Evolutionary conservation across 1,140 invertebrate genomes (phyloP).

Genomic region (Forficula auricularia): DNA sequence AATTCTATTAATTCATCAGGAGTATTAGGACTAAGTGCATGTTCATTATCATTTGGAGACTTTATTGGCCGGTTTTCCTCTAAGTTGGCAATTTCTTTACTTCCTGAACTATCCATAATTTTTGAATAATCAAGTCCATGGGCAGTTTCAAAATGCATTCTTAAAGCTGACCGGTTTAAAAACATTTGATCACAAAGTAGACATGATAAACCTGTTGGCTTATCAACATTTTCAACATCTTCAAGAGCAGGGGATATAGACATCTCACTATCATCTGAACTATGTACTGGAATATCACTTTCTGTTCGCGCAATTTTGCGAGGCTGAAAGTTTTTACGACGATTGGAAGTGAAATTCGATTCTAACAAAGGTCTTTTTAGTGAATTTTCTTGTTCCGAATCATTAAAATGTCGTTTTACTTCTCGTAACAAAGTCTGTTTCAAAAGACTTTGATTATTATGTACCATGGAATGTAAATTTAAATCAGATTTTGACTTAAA

Average conservation of each 20-base stretch:
- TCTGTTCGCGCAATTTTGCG: conserved; percentile 18
- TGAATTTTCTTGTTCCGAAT: no score
- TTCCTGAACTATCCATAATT: conserved; percentile 20
- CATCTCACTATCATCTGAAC: no score
- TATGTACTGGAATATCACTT: not conserved
- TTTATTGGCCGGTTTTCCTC: no score
- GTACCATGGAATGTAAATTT: not conserved
- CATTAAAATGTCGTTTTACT: not conserved
- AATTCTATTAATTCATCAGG: not conserved
- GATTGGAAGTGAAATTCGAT: conserved; percentile 3
- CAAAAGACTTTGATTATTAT: conserved; percentile 1
- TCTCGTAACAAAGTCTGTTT: conserved; percentile 2
- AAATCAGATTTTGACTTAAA: not conserved
- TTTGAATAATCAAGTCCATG: conserved; percentile 27
- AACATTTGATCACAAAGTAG: conserved; percentile 29
- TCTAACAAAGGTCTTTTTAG: no score
- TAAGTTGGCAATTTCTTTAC: conserved; percentile 20
- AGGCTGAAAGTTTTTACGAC: conserved; percentile 18
- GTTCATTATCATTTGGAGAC: no score
- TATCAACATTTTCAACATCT: no score
- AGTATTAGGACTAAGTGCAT: no score
- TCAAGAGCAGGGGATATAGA: no score
- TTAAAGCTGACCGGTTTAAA: conserved; percentile 25
- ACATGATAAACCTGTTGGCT: conserved; percentile 19
- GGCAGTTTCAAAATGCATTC: conserved; percentile 26